Percentiles rank a stretch among this genome's conserved stretches.
Conservation (phyloP, 2,888 invertebrate species). For the Rotaria magnacalcarata region DNA sequence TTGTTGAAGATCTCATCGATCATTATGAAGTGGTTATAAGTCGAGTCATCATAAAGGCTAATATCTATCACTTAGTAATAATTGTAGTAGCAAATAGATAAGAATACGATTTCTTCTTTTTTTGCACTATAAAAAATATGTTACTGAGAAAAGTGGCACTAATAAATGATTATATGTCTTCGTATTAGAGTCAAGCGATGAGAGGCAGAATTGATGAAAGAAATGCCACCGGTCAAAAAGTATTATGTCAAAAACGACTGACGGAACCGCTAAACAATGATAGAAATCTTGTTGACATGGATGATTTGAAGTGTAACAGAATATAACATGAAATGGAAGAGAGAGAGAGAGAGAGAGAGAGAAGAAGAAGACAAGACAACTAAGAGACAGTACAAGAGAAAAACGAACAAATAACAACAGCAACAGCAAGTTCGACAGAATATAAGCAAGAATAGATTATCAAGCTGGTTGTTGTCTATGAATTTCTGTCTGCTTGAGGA, state of each 20-base stretch:
- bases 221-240: constrained; percentile 1
- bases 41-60: background rate
- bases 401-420: background rate
- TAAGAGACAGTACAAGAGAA: background rate
- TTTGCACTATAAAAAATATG: background rate
- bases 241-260: background rate
- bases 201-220: background rate
- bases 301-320: background rate
- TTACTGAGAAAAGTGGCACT: background rate
- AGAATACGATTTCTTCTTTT: background rate
- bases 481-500: background rate
- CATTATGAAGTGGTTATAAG: background rate
- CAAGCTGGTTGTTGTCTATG: constrained; percentile 1
- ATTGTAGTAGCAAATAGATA: background rate
- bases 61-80: background rate
- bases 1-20: constrained; percentile 3
- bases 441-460: background rate
- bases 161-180: background rate
- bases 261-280: background rate
- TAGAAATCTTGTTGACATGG: background rate
- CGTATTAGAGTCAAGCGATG: background rate
- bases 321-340: background rate
- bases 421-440: background rate
- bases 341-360: background rate
- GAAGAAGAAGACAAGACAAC: background rate